Conservation (phyloP, 1,140 invertebrate species). For the Hypsibius dujardini region DNA sequence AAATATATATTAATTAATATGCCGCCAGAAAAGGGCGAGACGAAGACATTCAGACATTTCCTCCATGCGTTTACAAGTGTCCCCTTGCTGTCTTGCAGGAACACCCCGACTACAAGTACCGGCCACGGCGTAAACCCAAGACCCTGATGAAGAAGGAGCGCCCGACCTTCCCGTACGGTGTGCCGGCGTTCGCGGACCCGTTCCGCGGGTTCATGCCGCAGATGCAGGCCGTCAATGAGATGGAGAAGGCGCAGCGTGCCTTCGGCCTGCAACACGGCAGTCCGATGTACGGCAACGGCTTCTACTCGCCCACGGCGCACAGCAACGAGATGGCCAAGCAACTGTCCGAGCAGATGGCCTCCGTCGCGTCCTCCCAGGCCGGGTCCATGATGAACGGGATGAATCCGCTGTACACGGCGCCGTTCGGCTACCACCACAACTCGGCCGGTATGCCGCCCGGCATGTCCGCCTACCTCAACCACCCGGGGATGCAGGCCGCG, state of each 20-base stretch:
- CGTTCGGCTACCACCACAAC: not conserved
- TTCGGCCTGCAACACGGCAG: not conserved
- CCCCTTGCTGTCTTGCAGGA: conserved; percentile 33
- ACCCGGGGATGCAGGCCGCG: conserved; percentile 14
- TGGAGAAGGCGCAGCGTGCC: conserved; percentile 7
- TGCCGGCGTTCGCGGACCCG: not conserved
- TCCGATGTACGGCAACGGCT: conserved; percentile 9
- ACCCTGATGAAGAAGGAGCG: conserved; percentile 70
- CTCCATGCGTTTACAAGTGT: not conserved
- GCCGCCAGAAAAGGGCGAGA: too few relatives aligned
- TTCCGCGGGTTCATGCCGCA: conserved; percentile 14
- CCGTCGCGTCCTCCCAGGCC: not conserved
- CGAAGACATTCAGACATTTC: not conserved
- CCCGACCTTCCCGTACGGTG: conserved; percentile 8
- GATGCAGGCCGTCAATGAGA: not conserved
- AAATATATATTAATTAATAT: too few relatives aligned
- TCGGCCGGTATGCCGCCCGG: not conserved
- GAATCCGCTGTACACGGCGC: conserved; percentile 10
- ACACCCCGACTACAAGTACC: conserved; percentile 74
- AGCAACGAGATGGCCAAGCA: conserved; percentile 12
- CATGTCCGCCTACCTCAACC: conserved; percentile 14
- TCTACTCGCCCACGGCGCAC: not conserved
- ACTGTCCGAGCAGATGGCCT: not conserved
- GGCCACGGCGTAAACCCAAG: conserved; percentile 72
- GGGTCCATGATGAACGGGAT: conserved; percentile 15